A percentile compares a stretch with the other conserved stretches of the same genome.
Evolutionary conservation across 2,888 invertebrate species (phyloP).

Genomic region (Drosophila lacicola): DNA sequence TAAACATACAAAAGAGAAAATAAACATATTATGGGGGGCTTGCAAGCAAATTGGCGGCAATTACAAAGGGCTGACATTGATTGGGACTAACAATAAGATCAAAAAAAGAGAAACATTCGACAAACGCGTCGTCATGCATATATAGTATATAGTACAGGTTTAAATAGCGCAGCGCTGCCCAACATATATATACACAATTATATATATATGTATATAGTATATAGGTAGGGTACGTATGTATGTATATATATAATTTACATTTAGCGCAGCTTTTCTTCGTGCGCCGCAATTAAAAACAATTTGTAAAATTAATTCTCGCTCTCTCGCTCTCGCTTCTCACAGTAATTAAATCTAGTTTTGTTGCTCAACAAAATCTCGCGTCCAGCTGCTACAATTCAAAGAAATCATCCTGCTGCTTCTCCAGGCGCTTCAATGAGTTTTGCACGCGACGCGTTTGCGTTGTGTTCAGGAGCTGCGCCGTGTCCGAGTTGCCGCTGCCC

Average conservation of each 20-base stretch:
- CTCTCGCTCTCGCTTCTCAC: constrained; percentile 11
- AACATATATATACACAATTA: constrained; percentile 19
- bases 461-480: constrained; percentile 86
- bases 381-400: constrained; percentile 93
- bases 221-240: background rate
- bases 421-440: constrained; percentile 92
- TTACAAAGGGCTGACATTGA: constrained; percentile 55
- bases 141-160: constrained; percentile 65
- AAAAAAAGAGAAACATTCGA: constrained; percentile 36
- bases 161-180: constrained; percentile 59
- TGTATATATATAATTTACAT: constrained; percentile 60
- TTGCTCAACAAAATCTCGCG: constrained; percentile 23
- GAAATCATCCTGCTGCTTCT: constrained; percentile 94
- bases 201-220: constrained; percentile 11
- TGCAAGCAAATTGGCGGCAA: constrained; percentile 77
- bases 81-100: constrained; percentile 53
- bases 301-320: constrained; percentile 59
- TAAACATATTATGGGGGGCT: constrained; percentile 54
- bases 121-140: constrained; percentile 50
- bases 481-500: constrained; percentile 86
- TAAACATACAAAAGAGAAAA: constrained; percentile 59
- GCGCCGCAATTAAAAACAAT: constrained; percentile 67
- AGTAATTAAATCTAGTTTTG: constrained; percentile 53
- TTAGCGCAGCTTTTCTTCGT: constrained; percentile 45
- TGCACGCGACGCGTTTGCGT: constrained; percentile 93